These are phyloP conservation scores for Acanthurus lineatus DNA, from an alignment of 2,797 vertebrate genomes.

Conservation along the genomic window DNA sequence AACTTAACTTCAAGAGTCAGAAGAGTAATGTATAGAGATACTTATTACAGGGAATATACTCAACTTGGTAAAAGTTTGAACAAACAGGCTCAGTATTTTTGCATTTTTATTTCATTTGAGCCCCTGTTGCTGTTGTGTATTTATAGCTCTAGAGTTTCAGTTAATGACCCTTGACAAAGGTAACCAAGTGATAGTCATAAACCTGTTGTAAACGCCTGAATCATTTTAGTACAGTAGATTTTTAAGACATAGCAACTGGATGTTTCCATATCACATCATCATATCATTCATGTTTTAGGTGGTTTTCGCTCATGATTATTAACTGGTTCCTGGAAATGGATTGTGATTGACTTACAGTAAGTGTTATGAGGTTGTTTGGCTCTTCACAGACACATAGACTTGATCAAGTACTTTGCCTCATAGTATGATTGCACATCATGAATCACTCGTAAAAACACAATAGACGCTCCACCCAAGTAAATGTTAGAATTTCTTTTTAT, in stretches of 20 bases:
- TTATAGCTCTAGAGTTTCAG: background rate
- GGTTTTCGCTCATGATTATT: background rate
- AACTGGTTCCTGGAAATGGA: slow-evolving; percentile 2
- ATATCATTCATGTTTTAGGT: background rate
- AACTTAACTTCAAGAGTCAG: background rate
- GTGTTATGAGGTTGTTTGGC: background rate
- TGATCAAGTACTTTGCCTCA: background rate
- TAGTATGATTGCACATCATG: background rate
- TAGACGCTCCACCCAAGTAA: background rate
- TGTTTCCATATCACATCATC: too few species aligned
- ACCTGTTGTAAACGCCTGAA: too few species aligned
- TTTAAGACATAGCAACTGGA: background rate
- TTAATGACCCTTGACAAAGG: background rate
- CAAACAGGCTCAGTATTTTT: background rate
- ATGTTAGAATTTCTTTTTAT: background rate
- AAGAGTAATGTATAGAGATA: background rate
- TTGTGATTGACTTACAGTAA: background rate
- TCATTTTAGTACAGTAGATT: too few species aligned
- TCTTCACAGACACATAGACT: background rate
- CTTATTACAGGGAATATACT: background rate
- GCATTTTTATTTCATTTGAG: background rate
- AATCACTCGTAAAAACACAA: background rate
- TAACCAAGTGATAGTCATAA: background rate
- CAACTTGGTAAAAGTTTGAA: background rate
- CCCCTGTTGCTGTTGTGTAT: background rate